These are phyloP conservation scores for Pipistrellus pygmaeus DNA, from an alignment of 2,797 vertebrate species.

Conservation along the genomic window DNA sequence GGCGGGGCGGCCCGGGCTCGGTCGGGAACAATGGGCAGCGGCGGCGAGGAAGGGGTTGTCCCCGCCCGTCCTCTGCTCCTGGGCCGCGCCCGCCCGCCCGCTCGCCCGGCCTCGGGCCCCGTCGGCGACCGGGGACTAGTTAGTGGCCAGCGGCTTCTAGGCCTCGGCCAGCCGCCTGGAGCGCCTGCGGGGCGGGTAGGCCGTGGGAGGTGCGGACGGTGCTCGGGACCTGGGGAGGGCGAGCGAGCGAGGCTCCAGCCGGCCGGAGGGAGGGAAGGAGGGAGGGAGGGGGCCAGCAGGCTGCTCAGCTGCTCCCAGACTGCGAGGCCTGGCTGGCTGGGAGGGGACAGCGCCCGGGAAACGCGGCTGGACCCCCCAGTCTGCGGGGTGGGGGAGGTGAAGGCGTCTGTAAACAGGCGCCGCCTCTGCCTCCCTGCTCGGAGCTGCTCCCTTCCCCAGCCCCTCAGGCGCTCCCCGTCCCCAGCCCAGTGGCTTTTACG, in stretches of 20 bases:
- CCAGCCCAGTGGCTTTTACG: background rate
- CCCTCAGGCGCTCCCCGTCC: background rate
- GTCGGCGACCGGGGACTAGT: background rate
- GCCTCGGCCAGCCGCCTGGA: constrained; percentile 76
- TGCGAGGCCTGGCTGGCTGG: background rate
- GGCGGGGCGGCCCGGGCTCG: background rate
- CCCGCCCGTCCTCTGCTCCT: background rate
- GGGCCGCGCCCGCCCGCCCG: background rate
- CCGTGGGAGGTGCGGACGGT: constrained; percentile 64
- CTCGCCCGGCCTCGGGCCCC: background rate
- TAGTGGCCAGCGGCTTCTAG: constrained; percentile 51
- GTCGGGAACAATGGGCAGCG: constrained; percentile 72
- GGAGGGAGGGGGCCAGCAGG: background rate
- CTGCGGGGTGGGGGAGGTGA: constrained; percentile 42
- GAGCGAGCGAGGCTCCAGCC: background rate
- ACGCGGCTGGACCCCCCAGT: background rate
- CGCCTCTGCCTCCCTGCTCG: background rate
- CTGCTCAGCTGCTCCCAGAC: background rate
- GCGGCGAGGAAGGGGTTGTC: constrained; percentile 5
- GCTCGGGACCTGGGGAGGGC: constrained; percentile 45
- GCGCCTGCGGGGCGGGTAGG: constrained; percentile 43
- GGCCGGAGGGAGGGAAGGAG: background rate
- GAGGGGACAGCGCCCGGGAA: background rate
- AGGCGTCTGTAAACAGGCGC: constrained; percentile 67
- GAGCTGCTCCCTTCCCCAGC: constrained; percentile 6